phyloP scores from a whole-genome alignment of 2,113 vertebrate species.

The Tenrec ecaudatus region DNA sequence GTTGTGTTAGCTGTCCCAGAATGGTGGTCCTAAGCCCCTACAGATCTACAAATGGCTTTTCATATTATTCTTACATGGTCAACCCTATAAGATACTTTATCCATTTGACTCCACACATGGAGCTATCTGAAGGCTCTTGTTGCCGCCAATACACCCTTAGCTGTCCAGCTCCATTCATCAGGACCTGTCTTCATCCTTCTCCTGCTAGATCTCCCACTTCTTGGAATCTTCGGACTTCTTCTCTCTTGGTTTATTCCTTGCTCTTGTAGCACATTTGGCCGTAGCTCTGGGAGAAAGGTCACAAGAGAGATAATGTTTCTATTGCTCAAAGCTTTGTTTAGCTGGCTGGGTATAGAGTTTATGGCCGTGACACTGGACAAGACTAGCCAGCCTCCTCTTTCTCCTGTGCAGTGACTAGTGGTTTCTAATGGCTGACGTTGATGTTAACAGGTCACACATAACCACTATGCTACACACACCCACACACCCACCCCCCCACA shows the following conservation, averaged over 20 bases:
- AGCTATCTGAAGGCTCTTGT: background rate
- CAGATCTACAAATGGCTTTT: background rate
- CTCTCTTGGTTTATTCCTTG: background rate
- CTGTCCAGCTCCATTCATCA: background rate
- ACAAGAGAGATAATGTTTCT: background rate
- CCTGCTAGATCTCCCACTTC: background rate
- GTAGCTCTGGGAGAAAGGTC: background rate
- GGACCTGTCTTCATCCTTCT: background rate
- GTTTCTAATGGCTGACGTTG: too few relatives aligned
- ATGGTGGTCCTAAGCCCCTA: background rate
- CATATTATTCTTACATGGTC: background rate
- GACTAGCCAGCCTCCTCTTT: too few relatives aligned
- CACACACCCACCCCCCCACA: too few relatives aligned
- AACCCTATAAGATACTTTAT: background rate
- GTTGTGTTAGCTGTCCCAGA: too few relatives aligned
- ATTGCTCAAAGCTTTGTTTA: background rate
- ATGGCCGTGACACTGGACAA: too few relatives aligned
- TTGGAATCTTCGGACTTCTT: background rate
- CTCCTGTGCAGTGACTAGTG: too few relatives aligned
- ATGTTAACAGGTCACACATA: too few relatives aligned
- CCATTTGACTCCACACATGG: background rate
- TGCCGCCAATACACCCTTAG: background rate
- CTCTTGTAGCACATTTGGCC: background rate
- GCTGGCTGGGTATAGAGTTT: background rate
- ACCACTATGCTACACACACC: too few relatives aligned